These are phyloP conservation scores for Melanargia galathea DNA, from an alignment of 2,888 invertebrate genomes.

Conservation along the genomic window DNA sequence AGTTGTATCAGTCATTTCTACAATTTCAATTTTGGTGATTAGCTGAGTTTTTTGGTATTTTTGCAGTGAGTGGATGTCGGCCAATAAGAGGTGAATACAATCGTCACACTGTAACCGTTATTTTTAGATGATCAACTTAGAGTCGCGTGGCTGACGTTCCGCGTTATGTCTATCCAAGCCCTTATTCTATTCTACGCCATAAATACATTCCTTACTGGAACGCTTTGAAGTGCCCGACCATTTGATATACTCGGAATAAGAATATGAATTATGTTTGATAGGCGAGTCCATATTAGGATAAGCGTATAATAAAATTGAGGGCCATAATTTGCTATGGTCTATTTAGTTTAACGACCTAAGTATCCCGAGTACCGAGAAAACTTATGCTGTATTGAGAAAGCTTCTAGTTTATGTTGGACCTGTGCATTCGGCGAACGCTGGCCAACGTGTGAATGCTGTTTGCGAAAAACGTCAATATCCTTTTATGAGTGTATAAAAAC, in stretches of 20 bases:
- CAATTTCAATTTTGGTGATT: no score
- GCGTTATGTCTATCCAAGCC: slow-evolving; percentile 6
- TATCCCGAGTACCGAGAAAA: slow-evolving; percentile 1
- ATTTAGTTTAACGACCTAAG: slow-evolving; percentile 14
- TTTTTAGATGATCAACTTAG: no score
- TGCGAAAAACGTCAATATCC: background rate
- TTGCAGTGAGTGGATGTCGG: no score
- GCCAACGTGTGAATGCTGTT: background rate
- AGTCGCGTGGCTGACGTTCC: background rate
- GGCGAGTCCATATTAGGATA: slow-evolving; percentile 13
- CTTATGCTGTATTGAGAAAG: slow-evolving; percentile 6
- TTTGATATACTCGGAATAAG: slow-evolving; percentile 17
- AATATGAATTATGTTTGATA: slow-evolving; percentile 19
- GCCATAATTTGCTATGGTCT: slow-evolving; percentile 6
- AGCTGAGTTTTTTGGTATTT: no score
- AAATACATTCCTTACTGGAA: slow-evolving; percentile 26
- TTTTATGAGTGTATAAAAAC: no score
- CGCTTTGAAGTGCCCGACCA: slow-evolving; percentile 33
- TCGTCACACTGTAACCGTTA: no score
- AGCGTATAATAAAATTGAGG: slow-evolving; percentile 16
- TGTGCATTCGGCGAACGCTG: background rate
- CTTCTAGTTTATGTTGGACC: background rate
- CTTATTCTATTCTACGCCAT: slow-evolving; percentile 24
- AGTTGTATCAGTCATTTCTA: no score
- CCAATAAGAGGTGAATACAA: no score